phyloP scores from a whole-genome alignment of 2,888 invertebrate species.

The Eupithecia dodoneata region DNA sequence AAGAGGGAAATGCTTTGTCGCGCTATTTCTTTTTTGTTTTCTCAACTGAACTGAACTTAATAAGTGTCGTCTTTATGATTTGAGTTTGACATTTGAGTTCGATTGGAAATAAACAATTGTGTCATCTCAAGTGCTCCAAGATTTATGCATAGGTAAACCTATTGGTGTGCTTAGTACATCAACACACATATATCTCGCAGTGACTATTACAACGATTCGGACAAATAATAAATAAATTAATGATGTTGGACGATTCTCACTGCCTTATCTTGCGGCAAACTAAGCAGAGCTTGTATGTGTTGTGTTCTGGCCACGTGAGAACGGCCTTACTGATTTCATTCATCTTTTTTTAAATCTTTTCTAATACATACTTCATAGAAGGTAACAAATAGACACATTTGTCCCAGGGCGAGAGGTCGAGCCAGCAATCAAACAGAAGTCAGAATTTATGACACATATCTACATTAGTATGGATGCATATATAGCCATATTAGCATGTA shows the following conservation, averaged over 20 bases:
- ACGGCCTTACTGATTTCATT: too few species aligned
- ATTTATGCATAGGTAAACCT: background rate
- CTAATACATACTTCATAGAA: too few species aligned
- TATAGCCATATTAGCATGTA: background rate
- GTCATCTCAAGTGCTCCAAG: background rate
- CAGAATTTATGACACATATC: background rate
- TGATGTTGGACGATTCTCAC: too few species aligned
- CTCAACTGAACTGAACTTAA: background rate
- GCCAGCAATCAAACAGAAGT: background rate
- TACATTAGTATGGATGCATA: background rate
- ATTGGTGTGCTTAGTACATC: background rate
- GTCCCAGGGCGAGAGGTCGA: too few species aligned
- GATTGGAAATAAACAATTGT: background rate
- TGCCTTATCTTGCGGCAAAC: too few species aligned
- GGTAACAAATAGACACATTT: too few species aligned
- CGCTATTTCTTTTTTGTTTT: background rate
- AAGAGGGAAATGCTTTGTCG: background rate
- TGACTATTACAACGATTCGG: background rate
- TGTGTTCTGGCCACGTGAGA: too few species aligned
- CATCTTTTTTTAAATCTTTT: too few species aligned
- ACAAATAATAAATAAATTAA: background rate
- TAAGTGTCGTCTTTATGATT: background rate
- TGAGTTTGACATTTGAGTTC: background rate
- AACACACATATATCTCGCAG: background rate
- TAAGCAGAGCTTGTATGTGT: too few species aligned